Conservation (phyloP, 2,797 vertebrate genomes). For the Peromyscus melanophrys region DNA sequence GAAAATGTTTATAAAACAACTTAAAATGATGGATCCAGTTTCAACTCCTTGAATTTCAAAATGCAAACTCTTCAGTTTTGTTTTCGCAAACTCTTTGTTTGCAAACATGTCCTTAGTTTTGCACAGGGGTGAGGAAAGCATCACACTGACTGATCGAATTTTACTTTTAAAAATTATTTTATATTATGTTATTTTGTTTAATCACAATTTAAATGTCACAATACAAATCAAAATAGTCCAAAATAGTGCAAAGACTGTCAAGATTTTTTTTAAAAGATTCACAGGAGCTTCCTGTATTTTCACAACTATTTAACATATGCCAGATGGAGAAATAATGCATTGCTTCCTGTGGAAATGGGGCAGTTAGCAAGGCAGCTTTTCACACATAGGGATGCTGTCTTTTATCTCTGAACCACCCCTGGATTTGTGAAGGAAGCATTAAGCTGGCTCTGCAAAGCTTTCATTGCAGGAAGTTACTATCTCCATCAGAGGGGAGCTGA, state of each 20-base stretch:
- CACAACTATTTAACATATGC: constrained; percentile 83
- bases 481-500: background rate
- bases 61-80: constrained; percentile 62
- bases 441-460: background rate
- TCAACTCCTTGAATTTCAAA: constrained; percentile 70
- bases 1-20: constrained; percentile 80
- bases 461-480: background rate
- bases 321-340: constrained; percentile 84
- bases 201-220: constrained; percentile 74
- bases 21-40: constrained; percentile 69
- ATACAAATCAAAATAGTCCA: constrained; percentile 82
- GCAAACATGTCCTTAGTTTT: constrained; percentile 70
- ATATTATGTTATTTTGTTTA: constrained; percentile 76
- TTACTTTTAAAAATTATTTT: constrained; percentile 75
- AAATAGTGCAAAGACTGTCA: constrained; percentile 83
- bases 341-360: constrained; percentile 77
- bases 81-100: constrained; percentile 75
- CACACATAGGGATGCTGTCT: constrained; percentile 74
- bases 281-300: constrained; percentile 84
- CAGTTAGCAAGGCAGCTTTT: constrained; percentile 74
- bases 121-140: constrained; percentile 65
- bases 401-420: constrained; percentile 70
- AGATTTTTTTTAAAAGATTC: constrained; percentile 82
- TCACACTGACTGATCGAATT: constrained; percentile 62
- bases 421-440: constrained; percentile 43